Percentiles rank a stretch among this genome's conserved stretches.
Conservation (phyloP, 1,140 invertebrate genomes). For the Pteromalus puparum region DNA sequence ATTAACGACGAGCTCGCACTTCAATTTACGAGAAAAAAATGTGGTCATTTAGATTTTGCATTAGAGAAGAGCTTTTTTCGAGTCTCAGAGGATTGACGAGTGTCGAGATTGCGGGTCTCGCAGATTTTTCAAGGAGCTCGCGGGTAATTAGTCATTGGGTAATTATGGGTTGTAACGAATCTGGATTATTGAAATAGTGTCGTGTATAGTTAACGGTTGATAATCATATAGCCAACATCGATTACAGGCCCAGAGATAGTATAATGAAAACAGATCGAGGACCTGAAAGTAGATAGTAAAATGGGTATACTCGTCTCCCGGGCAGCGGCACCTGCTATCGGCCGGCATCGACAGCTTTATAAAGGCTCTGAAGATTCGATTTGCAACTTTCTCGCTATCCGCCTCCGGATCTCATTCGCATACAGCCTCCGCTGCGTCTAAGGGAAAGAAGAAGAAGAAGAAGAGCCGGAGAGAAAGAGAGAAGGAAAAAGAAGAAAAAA, state of each 20-base stretch:
- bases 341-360: constrained; percentile 39
- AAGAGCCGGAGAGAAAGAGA: background rate
- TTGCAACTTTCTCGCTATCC: constrained; percentile 42
- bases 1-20: constrained; percentile 26
- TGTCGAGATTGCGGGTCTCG: background rate
- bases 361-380: constrained; percentile 39
- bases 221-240: too few species aligned
- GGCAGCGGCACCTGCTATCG: constrained; percentile 24
- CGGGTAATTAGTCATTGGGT: constrained; percentile 15
- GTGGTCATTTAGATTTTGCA: constrained; percentile 23
- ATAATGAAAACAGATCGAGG: background rate
- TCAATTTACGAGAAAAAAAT: constrained; percentile 33
- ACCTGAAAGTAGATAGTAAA: background rate
- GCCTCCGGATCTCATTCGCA: constrained; percentile 9
- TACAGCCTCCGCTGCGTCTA: background rate
- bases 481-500: background rate
- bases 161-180: background rate
- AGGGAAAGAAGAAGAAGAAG: background rate
- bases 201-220: too few species aligned
- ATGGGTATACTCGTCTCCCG: background rate
- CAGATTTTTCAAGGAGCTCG: too few species aligned
- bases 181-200: background rate
- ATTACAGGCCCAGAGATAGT: too few species aligned
- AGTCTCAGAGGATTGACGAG: too few species aligned
- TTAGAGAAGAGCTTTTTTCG: background rate